Conservation (phyloP, 1,140 invertebrate genomes). For the Zaprionus vittiger region DNA sequence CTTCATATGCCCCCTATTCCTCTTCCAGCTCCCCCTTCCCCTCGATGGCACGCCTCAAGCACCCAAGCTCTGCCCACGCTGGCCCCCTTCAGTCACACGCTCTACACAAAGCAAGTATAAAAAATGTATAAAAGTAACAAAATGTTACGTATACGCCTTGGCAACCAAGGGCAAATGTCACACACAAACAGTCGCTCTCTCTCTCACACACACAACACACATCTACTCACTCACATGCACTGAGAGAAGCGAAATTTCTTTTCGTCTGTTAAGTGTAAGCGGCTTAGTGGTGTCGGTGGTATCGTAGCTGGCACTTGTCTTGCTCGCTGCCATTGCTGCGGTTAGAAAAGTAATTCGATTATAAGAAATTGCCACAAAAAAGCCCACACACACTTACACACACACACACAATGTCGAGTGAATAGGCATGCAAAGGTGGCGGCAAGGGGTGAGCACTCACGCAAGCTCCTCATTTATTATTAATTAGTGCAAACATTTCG, state of each 20-base stretch:
- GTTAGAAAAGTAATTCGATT: conserved; percentile 80
- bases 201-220: background rate
- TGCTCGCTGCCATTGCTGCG: conserved; percentile 42
- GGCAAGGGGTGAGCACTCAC: conserved; percentile 21
- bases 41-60: conserved; percentile 2
- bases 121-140: conserved; percentile 68
- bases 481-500: conserved; percentile 62
- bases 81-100: background rate
- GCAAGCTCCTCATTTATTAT: conserved; percentile 68
- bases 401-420: background rate
- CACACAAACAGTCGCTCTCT: conserved; percentile 16
- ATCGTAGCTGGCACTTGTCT: conserved; percentile 40
- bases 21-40: background rate
- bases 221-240: background rate
- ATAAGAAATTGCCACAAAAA: conserved; percentile 54
- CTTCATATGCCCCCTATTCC: conserved; percentile 52
- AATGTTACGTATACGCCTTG: conserved; percentile 70
- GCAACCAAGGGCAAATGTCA: conserved; percentile 76
- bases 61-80: background rate
- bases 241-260: conserved; percentile 33
- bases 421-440: conserved; percentile 5
- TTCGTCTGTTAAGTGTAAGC: conserved; percentile 66
- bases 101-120: conserved; percentile 35
- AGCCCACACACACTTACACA: background rate
- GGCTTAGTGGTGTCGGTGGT: conserved; percentile 68